These are phyloP conservation scores for Drosophila aldrichi DNA, from an alignment of 2,888 invertebrate species.

Conservation along the genomic window DNA sequence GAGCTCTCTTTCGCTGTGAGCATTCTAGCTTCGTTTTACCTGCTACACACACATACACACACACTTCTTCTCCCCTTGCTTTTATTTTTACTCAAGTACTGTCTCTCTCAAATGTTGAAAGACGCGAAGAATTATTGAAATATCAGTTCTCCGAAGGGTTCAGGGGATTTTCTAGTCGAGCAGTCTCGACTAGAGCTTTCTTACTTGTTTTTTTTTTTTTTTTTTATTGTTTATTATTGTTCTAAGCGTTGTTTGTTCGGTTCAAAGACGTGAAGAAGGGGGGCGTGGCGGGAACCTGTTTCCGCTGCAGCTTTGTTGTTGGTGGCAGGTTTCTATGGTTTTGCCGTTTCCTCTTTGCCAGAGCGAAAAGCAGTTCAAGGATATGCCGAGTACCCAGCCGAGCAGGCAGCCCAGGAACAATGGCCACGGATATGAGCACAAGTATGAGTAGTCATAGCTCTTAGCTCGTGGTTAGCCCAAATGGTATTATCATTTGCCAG, in stretches of 20 bases:
- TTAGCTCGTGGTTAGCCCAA: conserved; percentile 31
- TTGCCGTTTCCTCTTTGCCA: conserved; percentile 51
- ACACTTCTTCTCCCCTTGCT: too few relatives aligned
- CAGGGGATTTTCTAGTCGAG: too few relatives aligned
- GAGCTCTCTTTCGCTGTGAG: too few relatives aligned
- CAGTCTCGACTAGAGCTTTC: too few relatives aligned
- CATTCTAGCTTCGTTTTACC: too few relatives aligned
- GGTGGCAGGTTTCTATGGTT: conserved; percentile 70
- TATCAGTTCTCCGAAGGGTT: too few relatives aligned
- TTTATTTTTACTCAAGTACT: too few relatives aligned
- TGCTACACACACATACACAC: too few relatives aligned
- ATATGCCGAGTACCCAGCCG: conserved; percentile 46
- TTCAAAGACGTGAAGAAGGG: conserved; percentile 4
- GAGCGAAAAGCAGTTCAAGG: conserved; percentile 72
- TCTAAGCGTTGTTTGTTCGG: conserved; percentile 71
- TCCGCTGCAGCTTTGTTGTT: conserved; percentile 59
- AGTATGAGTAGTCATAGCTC: conserved; percentile 19
- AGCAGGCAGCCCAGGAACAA: conserved; percentile 48
- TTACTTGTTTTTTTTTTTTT: too few relatives aligned
- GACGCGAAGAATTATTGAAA: too few relatives aligned
- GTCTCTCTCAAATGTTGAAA: too few relatives aligned
- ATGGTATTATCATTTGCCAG: conserved; percentile 70
- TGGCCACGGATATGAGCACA: conserved; percentile 41
- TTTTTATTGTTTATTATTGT: conserved; percentile 81
- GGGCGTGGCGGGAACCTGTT: neutral